Evolutionary conservation across 1,140 invertebrate species (phyloP), one percentile per base, ranked within the genome.

Genomic region (Drosophila yakuba): DNA sequence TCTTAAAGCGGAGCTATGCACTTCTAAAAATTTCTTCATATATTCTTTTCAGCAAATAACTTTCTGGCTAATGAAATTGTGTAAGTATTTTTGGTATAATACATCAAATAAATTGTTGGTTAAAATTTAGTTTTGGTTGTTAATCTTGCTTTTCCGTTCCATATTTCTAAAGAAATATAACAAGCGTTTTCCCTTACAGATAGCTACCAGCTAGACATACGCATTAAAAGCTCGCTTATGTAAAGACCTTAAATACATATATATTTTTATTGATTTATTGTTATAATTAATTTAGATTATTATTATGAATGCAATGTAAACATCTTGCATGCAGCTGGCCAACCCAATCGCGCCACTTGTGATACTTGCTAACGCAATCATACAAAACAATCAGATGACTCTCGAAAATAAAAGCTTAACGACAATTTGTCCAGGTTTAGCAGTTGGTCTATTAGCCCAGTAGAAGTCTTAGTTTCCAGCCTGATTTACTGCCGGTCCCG

Each of bases 251-350:
- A 50, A 73, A 59, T 78, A 56, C 66, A 79, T 56, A 60, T 74
- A 66, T 73, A 56, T 45, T 36, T 51, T 64, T 56, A 57, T 77
- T 77, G 55, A 41, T 81, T 73, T 52, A 73, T 48, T 69, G 32
- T 75, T 69, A 38, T 75, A 55, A 60, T 77, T 78, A 78, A 58
- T 78, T 56, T 78, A 72, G 66, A 57, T 77, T 78, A 63, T 72
- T 68, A 45, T 69, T 82, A 79, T 80, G 79, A 76, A 79, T 81
- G 78, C 78, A 72, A 59, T 69, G 52, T 58, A 74, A 66, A 72
- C 20, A 51, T 39, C 50, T 55, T 72, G 55, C 64, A 66, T 44
- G 64, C 45, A 51, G 25, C 32, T 59, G 54, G 79, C 64, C 74
- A 58, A 63, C 38, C 47, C 1, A 14, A 32, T 4, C 36, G n/a